A percentile compares a stretch with the other conserved stretches of the same genome.
These are phyloP conservation scores for Polypterus senegalus DNA, from an alignment of 2,113 vertebrate species.

Conservation along the genomic window DNA sequence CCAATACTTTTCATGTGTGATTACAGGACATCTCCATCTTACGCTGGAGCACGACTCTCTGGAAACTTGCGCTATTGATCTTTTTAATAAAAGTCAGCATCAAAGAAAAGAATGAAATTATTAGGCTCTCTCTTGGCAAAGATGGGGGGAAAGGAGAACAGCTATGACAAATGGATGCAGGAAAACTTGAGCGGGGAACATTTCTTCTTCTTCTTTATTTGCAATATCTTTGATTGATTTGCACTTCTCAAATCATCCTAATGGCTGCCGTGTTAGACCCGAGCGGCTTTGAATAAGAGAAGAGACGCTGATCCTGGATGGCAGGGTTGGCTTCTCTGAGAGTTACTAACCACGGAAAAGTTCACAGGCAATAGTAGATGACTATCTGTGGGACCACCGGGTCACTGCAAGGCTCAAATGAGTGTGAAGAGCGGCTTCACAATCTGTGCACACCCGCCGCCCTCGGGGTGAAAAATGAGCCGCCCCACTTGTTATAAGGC, in stretches of 20 bases:
- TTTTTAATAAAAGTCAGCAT: constrained; percentile 72
- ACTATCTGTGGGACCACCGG: too few species aligned
- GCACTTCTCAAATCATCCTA: constrained; percentile 8
- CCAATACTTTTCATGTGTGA: constrained; percentile 75
- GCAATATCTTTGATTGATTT: constrained; percentile 10
- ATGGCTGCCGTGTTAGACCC: neutral
- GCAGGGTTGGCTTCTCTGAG: too few species aligned
- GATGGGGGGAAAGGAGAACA: constrained; percentile 9
- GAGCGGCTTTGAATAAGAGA: neutral
- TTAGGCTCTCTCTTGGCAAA: constrained; percentile 13
- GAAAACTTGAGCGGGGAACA: neutral
- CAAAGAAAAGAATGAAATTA: constrained; percentile 72
- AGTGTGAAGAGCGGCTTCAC: too few species aligned
- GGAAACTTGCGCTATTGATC: constrained; percentile 77
- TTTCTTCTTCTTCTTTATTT: neutral
- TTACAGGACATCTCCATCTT: constrained; percentile 70
- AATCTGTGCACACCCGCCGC: too few species aligned
- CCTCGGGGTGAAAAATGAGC: too few species aligned
- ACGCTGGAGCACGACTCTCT: constrained; percentile 65
- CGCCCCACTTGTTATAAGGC: too few species aligned
- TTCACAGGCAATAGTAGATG: too few species aligned
- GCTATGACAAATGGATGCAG: constrained; percentile 14
- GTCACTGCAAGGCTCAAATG: too few species aligned
- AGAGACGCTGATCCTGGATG: too few species aligned
- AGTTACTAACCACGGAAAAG: too few species aligned